Conservation (phyloP, 1,140 invertebrate species). For the Caenorhabditis elegans region WBcel235 BX284605.5:12387001-12387500, state of each 20-base stretch:
- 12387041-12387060: neutral
- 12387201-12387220: neutral
- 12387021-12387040: no score
- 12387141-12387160: no score
- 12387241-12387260: neutral
- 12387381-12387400: slow-evolving; percentile 47
- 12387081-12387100: neutral
- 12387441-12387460: slow-evolving; percentile 47
- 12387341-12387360: slow-evolving; percentile 46
- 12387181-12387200: no score
- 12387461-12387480: slow-evolving; percentile 46
- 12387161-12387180: no score
- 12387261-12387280: neutral
- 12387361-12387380: slow-evolving; percentile 34
- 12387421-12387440: slow-evolving; percentile 52
- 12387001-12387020: no score
- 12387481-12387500: slow-evolving; percentile 49
- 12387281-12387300: slow-evolving; percentile 44
- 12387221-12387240: neutral
- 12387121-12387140: no score
- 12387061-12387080: neutral
- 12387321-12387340: slow-evolving; percentile 50
- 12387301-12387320: slow-evolving; percentile 52
- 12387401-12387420: slow-evolving; percentile 45
- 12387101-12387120: neutral